A percentile compares a stretch with the other conserved stretches of the same genome.
These are phyloP conservation scores for Metaphire vulgaris DNA, from an alignment of 1,140 invertebrate genomes.

Conservation along the genomic window DNA sequence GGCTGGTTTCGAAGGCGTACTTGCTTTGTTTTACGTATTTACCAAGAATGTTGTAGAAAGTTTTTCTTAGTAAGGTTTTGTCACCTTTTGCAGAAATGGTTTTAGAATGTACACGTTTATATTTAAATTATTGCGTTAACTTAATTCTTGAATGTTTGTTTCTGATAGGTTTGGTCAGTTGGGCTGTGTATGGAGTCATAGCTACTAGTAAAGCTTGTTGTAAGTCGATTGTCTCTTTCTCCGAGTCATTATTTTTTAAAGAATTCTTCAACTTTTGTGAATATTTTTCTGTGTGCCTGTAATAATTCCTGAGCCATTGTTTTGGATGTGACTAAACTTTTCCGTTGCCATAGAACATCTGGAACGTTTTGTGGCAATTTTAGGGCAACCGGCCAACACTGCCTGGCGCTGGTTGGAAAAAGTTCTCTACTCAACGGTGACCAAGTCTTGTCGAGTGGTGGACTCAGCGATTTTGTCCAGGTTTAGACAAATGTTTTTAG, in stretches of 20 bases:
- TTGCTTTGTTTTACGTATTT: background rate
- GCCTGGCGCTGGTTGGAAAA: background rate
- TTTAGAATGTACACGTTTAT: background rate
- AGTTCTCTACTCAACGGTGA: background rate
- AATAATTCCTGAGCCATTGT: background rate
- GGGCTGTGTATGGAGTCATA: background rate
- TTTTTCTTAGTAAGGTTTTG: background rate
- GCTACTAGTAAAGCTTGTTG: background rate
- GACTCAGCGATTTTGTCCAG: background rate
- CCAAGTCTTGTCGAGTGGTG: background rate
- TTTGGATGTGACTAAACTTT: background rate
- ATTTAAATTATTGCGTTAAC: background rate
- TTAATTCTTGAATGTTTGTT: background rate
- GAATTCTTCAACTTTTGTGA: too few species aligned
- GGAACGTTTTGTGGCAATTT: background rate
- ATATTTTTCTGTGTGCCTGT: too few species aligned
- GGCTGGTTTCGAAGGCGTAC: background rate
- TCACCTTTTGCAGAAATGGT: background rate
- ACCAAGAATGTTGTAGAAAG: too few species aligned
- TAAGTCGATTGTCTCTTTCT: too few species aligned
- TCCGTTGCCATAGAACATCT: background rate
- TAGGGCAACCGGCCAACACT: background rate
- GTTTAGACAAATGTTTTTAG: background rate
- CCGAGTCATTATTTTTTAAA: too few species aligned
- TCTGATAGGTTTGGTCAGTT: background rate